Evolutionary conservation across 2,888 invertebrate genomes (phyloP), one percentile per base, ranked within the genome.

Genomic region (Ectemnius cavifrons): DNA sequence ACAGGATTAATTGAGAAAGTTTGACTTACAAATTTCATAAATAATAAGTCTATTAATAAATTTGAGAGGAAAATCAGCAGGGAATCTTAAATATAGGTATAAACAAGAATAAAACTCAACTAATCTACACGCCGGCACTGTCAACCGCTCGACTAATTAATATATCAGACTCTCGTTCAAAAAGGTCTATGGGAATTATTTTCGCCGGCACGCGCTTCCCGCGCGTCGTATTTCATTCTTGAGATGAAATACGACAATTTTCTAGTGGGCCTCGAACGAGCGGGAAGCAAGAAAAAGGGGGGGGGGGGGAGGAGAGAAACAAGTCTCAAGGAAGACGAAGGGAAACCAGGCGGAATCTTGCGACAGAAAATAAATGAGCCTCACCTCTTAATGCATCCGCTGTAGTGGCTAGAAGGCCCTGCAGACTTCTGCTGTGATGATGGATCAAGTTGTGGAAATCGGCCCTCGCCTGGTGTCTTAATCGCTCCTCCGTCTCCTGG

Each of bases 361-460:
- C 16, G 16, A 16, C 52, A 52, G 52, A 52, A 52, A 52, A 52
- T 52, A 52, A 52, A 52, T 52, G 52, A 13, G 8, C 92, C 93
- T 93, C 91, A 96, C 97, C 95, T 93, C 95, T 95, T 85, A 96
- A 92, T 73, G 94, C 94, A 85, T 93, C 92, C 82, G 95, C 94
- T 46, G 96, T 96, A 63, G 94, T 94, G 79, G 95, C 93, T 81
- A 97, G 92, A 73, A 96, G 93, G 81, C 96, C 96, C 81, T 95
- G 94, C 73, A 96, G 93, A 82, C 95, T 95, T 86, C 94, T 93
- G 71, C 95, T 95, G 82, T 95, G 94, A 88, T 94, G 94, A 78
- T 94, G 93, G 60, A 84, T 84, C 85, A 95, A 92, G 77, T 92
- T 92, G 86, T 95, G 94, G 85, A 96, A 95, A 85, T 94, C 93